Base-by-base conservation (phyloP, 2,113 vertebrate genomes). In the Apeltes quadracus region DNA sequence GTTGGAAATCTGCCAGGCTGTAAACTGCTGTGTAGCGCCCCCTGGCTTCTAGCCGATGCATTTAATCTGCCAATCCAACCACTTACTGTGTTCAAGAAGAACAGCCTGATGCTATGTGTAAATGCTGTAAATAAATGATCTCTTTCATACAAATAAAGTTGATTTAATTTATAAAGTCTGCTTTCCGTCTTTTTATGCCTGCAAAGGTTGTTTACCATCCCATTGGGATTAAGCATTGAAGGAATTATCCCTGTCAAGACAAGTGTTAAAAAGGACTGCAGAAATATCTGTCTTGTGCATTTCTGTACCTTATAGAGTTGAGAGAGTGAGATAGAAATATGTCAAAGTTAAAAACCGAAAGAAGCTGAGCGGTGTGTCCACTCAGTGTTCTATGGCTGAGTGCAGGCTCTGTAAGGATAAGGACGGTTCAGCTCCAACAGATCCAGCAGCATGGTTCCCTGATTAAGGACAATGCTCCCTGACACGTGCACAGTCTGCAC, bases 91-190 rank as follows among this genome's bases (percentile, higher is more conserved):
- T 34, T 55, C 0, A 27, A 23, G 23, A 16, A 36, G 39, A 69
- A 7, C 46, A 41, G 25, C 0, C 1, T 16, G 32, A 0, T 59
- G 34, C 23, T 11, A 34, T 20, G 16, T 55, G 18, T 27, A 64
- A 53, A 72, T 38, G 39, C 15, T 84, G 69, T 69, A 65, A 75
- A 84, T 79, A 59, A 27, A 56, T 0, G 6, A n/a, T 12, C 4
- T 46, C 77, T 86, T 78, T 69, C 61, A 64, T 54, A 61, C 43
- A 5, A 78, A 76, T 82, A 76, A 82, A 80, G 27, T 51, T 14
- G 4, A 8, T 71, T 76, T 76, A 78, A 54, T 79, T 72, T 74
- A 61, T 71, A 32, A 68, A 14, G 27, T 53, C 46, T 51, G 59
- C 2, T 23, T 34, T 61, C 11, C 3, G 0, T 43, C 18, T 73